Base-by-base conservation (phyloP, 2,888 invertebrate species). In the Corbicula japonica region DNA sequence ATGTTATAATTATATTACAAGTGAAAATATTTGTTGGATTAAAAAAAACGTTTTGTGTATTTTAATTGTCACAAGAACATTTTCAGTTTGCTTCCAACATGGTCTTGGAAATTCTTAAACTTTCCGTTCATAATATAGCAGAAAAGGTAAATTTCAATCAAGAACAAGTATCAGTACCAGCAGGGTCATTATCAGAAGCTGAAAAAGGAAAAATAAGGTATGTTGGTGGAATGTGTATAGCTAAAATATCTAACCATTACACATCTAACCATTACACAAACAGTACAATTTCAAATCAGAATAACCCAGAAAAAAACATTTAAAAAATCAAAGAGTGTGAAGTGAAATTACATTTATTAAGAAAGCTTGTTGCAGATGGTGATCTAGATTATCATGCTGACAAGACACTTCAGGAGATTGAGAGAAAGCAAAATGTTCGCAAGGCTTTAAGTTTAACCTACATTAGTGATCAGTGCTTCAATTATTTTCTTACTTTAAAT, bases 151-250 rank as follows among this genome's bases (percentile, higher is more conserved):
- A 15, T 8, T 15, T 50, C n/a, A 21, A 23, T 50, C 18, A 23
- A 8, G 12, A 50, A 21, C 8, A 41, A 41, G 12, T 12, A 12
- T 15, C 41, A 12, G 10, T 15, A 41, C 10, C 41, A 41, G 10
- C 41, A 12, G 41, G 10, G 41, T n/a, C 28, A 23, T 30, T 72
- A 35, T 77, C 72, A 8, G 72, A 62, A 34, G 56, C 72, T 15
- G 77, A 68, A 28, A 77, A 77, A 26, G 72, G 56, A 23, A 77
- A 72, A 46, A 44, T 72, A 2, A 30, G 68, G 23, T 71, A 76
- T 66, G 76, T 76, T 1, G 76, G 44, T n/a, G 76, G 76, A 5
- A 76, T 76, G 76, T 76, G 76, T 44, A 30, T 76, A 8, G 38
- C 76, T 32, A 76, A 76, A 54, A n/a, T 30, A 23, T 52, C n/a